Base-by-base conservation (phyloP, 1,140 invertebrate genomes). In the Pinna nobilis region DNA sequence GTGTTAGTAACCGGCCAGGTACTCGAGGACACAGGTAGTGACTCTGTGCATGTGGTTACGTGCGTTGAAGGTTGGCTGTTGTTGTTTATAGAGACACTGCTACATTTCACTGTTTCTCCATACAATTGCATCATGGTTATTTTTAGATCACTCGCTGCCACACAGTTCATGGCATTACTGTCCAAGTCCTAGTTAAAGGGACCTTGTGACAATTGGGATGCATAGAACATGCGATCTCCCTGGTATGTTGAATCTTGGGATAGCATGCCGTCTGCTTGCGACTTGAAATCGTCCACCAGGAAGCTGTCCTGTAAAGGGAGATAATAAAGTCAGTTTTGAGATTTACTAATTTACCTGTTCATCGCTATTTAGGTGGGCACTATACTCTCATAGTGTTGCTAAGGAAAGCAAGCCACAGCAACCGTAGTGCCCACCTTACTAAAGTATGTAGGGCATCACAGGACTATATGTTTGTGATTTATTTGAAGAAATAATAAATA, bases 171-270 rank as follows among this genome's bases (percentile, higher is more conserved):
- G 63, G 63, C 63, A n/a, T 23, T 51, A 18, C 11, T 20, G 30
- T 30, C 23, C n/a, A n/a, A n/a, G 44, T 70, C 72, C 80, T 87
- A 87, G 81, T 87, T 86, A 79, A 87, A 87, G 25, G 82, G 84
- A 71, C 91, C 92, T 79, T 90, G 89, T 35, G 93, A 92, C 76
- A 85, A 86, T 82, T 85, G 88, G 33, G 88, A 93, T 30, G 83
- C 93, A 82, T 92, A 94, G 64, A 92, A 92, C 70, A 92, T 92
- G 66, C 94, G 90, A 79, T 94, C 94, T 55, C 93, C 94, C 89
- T 97, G 95, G 90, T 97, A 97, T 74, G 95, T 96, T 9, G 95
- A 97, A 90, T 98, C 97, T 90, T 98, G 96, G 4, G 96, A 98
- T 77, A 98, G 90, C 71, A 98, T 91, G 50, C 95, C 96, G 85